phyloP scores from a whole-genome alignment of 2,797 vertebrate species.

The Acanthiza pusilla region DNA sequence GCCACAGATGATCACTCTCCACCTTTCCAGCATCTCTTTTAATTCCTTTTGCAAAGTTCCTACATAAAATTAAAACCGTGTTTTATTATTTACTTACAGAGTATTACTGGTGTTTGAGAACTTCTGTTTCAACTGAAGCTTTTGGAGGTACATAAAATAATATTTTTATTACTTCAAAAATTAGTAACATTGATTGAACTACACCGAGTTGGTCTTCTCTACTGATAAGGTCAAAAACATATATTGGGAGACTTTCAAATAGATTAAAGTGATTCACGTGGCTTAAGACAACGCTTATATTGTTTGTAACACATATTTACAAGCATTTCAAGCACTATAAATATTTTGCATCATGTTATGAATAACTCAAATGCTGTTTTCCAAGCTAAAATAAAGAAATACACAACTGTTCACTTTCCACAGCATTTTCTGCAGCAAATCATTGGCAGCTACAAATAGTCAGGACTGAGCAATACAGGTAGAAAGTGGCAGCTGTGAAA shows the following conservation, averaged over 20 bases:
- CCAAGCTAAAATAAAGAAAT: slow-evolving; percentile 14
- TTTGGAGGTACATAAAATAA: not conserved
- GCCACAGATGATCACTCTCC: not conserved
- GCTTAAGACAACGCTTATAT: slow-evolving; percentile 6
- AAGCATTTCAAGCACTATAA: slow-evolving; percentile 31
- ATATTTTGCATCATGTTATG: slow-evolving; percentile 12
- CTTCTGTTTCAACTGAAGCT: not conserved
- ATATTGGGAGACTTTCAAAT: not conserved
- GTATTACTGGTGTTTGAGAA: not conserved
- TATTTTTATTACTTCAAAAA: slow-evolving; percentile 12
- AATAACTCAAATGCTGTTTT: slow-evolving; percentile 33
- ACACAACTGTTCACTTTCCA: not conserved
- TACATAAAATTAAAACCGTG: not conserved
- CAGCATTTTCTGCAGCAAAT: not conserved
- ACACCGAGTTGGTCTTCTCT: not conserved
- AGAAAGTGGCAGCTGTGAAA: not conserved
- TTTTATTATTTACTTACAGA: not conserved
- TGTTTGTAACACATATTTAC: not conserved
- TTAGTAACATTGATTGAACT: not conserved
- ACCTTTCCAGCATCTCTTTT: not conserved
- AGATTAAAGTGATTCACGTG: not conserved
- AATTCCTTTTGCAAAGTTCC: not conserved
- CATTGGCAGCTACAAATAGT: not conserved
- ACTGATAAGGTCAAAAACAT: not conserved
- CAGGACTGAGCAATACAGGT: not conserved